These are phyloP conservation scores for Maniola hyperantus DNA, from an alignment of 2,888 invertebrate species.

Conservation along the genomic window DNA sequence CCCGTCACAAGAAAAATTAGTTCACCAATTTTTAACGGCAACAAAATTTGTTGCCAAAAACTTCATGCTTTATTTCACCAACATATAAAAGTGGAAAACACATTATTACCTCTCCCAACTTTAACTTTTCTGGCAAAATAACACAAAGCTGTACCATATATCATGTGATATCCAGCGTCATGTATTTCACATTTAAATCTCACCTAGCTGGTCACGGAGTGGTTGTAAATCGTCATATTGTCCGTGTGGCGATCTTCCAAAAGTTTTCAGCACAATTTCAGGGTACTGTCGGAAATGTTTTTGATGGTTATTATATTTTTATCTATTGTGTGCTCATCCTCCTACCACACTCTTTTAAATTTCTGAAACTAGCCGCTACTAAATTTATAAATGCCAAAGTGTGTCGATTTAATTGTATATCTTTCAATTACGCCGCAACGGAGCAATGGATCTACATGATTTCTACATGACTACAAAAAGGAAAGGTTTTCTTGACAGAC, in stretches of 20 bases:
- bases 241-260: constrained; percentile 62
- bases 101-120: constrained; percentile 30
- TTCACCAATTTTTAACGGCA: constrained; percentile 20
- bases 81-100: constrained; percentile 25
- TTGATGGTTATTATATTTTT: neutral
- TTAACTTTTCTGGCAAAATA: constrained; percentile 32
- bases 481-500: too few relatives aligned
- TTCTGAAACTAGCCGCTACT: neutral
- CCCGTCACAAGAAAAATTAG: constrained; percentile 23
- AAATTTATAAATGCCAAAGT: too few relatives aligned
- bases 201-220: constrained; percentile 42
- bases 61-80: constrained; percentile 21
- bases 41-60: constrained; percentile 23
- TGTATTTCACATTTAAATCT: constrained; percentile 40
- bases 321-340: neutral
- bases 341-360: neutral
- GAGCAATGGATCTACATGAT: too few relatives aligned
- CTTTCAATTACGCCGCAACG: too few relatives aligned
- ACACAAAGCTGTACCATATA: constrained; percentile 33
- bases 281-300: constrained; percentile 23
- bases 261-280: constrained; percentile 38
- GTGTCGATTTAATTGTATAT: too few relatives aligned
- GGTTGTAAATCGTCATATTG: constrained; percentile 61
- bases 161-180: constrained; percentile 36
- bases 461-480: too few relatives aligned